A percentile compares a stretch with the other conserved stretches of the same genome.
These are phyloP conservation scores for Rhamphomyia laevipes DNA, from an alignment of 2,888 invertebrate genomes.

Conservation along the genomic window DNA sequence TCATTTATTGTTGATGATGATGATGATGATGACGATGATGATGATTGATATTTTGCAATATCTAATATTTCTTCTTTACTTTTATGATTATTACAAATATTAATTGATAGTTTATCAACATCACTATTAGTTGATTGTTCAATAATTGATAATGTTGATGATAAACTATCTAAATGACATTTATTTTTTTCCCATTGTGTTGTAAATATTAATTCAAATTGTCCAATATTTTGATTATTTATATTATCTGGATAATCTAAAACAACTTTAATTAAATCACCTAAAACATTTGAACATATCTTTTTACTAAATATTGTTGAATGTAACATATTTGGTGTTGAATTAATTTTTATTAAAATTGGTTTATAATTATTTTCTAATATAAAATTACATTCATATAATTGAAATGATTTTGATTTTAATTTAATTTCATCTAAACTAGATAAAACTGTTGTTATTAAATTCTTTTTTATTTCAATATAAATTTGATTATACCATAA, in stretches of 20 bases:
- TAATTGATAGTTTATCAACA: no score
- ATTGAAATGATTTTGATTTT: constrained; percentile 67
- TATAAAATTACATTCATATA: constrained; percentile 90
- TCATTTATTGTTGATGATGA: no score
- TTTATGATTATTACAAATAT: no score
- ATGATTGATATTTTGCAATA: no score
- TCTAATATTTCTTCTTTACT: no score
- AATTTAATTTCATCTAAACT: constrained; percentile 60
- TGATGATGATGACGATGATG: no score
- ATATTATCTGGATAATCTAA: constrained; percentile 29
- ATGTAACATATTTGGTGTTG: constrained; percentile 68
- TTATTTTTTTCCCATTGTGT: no score
- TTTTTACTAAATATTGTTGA: constrained; percentile 74
- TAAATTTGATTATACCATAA: constrained; percentile 61
- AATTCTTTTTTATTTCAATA: constrained; percentile 72
- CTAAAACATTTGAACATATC: constrained; percentile 67
- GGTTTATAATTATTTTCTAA: constrained; percentile 72
- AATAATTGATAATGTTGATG: no score
- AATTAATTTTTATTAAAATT: constrained; percentile 89
- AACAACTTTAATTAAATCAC: constrained; percentile 78
- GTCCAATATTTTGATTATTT: constrained; percentile 42
- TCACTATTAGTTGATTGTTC: no score
- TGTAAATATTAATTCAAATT: no score
- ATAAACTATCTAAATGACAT: no score
- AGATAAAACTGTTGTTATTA: constrained; percentile 65